Evolutionary conservation across 2,113 vertebrate genomes (phyloP), one percentile per base, ranked within the genome.

Genomic region (Lepus europaeus): DNA sequence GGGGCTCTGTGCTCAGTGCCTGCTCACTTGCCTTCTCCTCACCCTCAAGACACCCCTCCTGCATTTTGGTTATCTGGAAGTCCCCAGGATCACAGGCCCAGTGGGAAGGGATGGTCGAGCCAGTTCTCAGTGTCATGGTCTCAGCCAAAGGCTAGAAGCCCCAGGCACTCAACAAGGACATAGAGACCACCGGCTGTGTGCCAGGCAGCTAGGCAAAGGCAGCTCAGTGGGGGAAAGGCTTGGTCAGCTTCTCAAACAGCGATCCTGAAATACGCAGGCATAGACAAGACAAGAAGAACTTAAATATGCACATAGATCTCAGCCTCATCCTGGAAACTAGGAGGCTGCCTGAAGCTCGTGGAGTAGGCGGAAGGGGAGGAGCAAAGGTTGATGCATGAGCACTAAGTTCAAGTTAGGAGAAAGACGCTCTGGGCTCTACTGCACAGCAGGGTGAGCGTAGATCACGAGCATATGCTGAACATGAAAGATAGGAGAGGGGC

Each of bases 21-120:
- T 17, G n/a, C 22, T 29, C 19, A 0, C 11, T 49, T 33, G 51
- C 61, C 19, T 14, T 17, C 9, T 36, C 72, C 68, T 16, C 0
- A 0, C 9, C 53, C 36, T 76, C 27, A 0, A 0, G 17, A 3
- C 2, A 6, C 31, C 2, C 81, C 33, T 70, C n/a, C 22, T 53
- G 33, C 45, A 1, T 33, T 27, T 25, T 14, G 53, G n/a, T 20
- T 59, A 36, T 39, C 16, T 14, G 74, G 19, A 51, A 45, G 59
- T 0, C 13, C 49, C 63, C 20, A 17, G 59, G 27, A 22, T 59
- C 36, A 0, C 4, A 27, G 51, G 36, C 29, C 49, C 45, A 9
- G 0, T 5, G 39, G 5, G 51, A n/a, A 20, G 39, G 51, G 39
- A n/a, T 3, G 6, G 8, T 78, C 11, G 33, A 20, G 73, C 17